phyloP scores from a whole-genome alignment of 2,113 vertebrate species.

The Chaenogobius annularis region DNA sequence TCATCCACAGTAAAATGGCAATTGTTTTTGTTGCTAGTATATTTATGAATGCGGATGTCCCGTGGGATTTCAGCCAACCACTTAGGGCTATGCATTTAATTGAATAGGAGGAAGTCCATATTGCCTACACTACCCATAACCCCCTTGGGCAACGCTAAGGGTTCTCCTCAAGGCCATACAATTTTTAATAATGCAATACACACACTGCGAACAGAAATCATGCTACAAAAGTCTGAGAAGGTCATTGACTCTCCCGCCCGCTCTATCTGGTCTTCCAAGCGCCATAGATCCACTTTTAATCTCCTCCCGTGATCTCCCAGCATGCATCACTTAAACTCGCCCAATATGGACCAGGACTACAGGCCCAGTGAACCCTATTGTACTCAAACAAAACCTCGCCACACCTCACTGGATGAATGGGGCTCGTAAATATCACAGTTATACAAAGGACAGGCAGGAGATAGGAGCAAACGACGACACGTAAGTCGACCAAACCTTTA shows the following conservation, averaged over 20 bases:
- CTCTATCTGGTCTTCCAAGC: slow-evolving; percentile 10
- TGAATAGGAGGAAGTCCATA: slow-evolving; percentile 52
- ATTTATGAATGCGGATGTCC: slow-evolving; percentile 33
- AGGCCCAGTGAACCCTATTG: slow-evolving; percentile 25
- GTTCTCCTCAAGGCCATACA: slow-evolving; percentile 50
- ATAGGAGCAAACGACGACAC: neutral
- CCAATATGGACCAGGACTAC: slow-evolving; percentile 22
- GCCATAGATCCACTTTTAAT: slow-evolving; percentile 60
- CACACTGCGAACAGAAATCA: slow-evolving; percentile 34
- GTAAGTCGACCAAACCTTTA: neutral
- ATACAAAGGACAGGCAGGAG: slow-evolving; percentile 5
- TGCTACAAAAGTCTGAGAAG: slow-evolving; percentile 35
- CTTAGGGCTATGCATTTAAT: slow-evolving; percentile 60
- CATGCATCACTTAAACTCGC: slow-evolving; percentile 22
- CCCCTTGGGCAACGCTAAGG: slow-evolving; percentile 28
- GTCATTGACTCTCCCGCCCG: slow-evolving; percentile 38
- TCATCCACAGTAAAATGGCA: slow-evolving; percentile 22
- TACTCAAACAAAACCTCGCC: slow-evolving; percentile 30
- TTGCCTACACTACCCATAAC: slow-evolving; percentile 38
- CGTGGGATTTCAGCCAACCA: slow-evolving; percentile 50
- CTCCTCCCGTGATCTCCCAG: slow-evolving; percentile 46
- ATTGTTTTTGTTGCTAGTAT: slow-evolving; percentile 24
- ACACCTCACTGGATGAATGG: slow-evolving; percentile 33
- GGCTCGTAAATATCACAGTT: slow-evolving; percentile 44
- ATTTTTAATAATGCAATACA: slow-evolving; percentile 47